A percentile compares a stretch with the other conserved stretches of the same genome.
These are phyloP conservation scores for Drosophila tripunctata DNA, from an alignment of 2,888 invertebrate genomes.

Conservation along the genomic window DNA sequence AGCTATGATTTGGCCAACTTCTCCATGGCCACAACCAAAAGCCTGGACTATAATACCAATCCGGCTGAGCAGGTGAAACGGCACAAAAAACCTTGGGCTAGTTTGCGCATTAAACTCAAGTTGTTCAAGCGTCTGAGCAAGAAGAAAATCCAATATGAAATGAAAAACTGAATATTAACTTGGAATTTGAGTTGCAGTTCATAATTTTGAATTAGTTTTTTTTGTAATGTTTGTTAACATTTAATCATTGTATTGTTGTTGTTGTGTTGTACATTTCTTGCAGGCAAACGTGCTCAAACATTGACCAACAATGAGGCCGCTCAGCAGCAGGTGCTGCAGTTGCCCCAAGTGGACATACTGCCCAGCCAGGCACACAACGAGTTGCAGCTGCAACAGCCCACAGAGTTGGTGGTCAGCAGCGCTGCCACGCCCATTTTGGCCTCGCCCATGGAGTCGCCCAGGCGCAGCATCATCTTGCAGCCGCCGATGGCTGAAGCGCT, in stretches of 20 bases:
- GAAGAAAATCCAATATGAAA: conserved; percentile 30
- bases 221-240: neutral
- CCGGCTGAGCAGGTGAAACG: conserved; percentile 24
- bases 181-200: neutral
- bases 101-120: conserved; percentile 46
- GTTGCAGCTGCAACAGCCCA: neutral
- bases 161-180: conserved; percentile 2
- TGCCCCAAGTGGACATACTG: conserved; percentile 55
- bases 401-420: neutral
- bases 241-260: neutral
- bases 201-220: neutral
- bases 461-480: conserved; percentile 85
- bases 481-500: conserved; percentile 84
- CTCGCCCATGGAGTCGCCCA: conserved; percentile 75
- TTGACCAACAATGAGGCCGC: conserved; percentile 53
- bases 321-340: conserved; percentile 48
- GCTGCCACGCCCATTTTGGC: conserved; percentile 33
- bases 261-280: too few relatives aligned
- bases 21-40: conserved; percentile 26
- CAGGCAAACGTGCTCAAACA: conserved; percentile 80
- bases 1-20: conserved; percentile 10
- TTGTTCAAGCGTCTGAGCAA: conserved; percentile 42
- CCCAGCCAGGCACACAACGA: conserved; percentile 39
- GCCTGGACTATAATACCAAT: conserved; percentile 13
- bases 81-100: conserved; percentile 48